Base-by-base conservation (phyloP, 2,113 vertebrate species). In the Cranoglanis bouderius region DNA sequence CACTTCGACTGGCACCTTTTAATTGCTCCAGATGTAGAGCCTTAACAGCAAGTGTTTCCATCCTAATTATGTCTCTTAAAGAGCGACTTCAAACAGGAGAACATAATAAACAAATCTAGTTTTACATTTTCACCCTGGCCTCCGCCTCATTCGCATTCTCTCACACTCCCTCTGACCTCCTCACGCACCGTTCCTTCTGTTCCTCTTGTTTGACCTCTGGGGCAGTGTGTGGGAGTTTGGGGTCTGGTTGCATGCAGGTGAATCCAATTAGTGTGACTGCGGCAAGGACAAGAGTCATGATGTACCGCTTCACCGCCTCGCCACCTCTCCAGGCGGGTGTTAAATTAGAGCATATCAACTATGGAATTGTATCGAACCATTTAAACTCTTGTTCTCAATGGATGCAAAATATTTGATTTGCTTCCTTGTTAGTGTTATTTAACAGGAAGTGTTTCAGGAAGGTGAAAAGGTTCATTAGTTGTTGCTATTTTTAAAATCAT, bases 21-120 rank as follows among this genome's bases (percentile, higher is more conserved):
- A 94, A 95, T 92, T 93, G 94, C 91, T 80, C 95, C 96, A 94
- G 94, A 95, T 96, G 95, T 93, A 91, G 84, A 90, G 86, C 74
- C 94, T 93, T 93, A 94, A 94, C 91, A 83, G 94, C 87, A 72
- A n/a, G 88, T 86, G 75, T 94, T 93, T 91, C 78, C 91, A 91
- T 90, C 91, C 91, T 95, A 95, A 95, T 94, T 95, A 93, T 94
- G 95, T 95, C 93, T 95, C 90, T 94, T 93, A 94, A 94, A 94
- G 87, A 72, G 74, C 84, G 92, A 95, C 95, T 94, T 96, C 91
- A 95, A 96, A 95, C 91, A 57, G 90, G 85, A 90, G 92, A 91
- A 90, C 86, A 67, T 86, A 92, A 92, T 94, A 93, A 94, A 93
- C 91, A 90, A 93, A 94, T 93, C 90, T 91, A 87, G 89, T 92